phyloP scores from a whole-genome alignment of 2,888 invertebrate genomes.

The Melinaea menophilus region DNA sequence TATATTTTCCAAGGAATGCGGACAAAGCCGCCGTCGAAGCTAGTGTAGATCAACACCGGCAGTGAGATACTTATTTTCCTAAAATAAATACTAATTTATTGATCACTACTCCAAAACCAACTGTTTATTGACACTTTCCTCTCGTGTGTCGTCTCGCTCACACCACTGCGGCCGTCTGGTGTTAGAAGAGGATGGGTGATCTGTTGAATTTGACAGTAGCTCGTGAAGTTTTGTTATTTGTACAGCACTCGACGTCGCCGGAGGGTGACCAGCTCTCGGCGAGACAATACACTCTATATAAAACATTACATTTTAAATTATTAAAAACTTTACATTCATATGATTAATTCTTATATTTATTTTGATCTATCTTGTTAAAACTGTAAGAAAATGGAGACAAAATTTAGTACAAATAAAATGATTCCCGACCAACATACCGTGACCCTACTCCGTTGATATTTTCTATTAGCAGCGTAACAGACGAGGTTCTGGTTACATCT shows the following conservation, averaged over 20 bases:
- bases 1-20: no score
- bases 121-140: conserved; percentile 58
- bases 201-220: conserved; percentile 67
- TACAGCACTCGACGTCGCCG: conserved; percentile 45
- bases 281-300: not conserved
- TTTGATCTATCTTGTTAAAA: no score
- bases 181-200: conserved; percentile 39
- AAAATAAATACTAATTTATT: conserved; percentile 25
- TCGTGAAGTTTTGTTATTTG: conserved; percentile 51
- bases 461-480: no score
- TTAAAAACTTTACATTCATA: no score
- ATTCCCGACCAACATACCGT: no score
- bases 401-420: no score
- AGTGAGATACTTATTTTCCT: conserved; percentile 17
- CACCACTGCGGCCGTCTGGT: not conserved
- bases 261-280: not conserved
- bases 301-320: not conserved
- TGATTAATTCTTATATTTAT: no score
- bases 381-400: no score
- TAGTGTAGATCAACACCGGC: no score
- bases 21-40: no score
- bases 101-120: conserved; percentile 34
- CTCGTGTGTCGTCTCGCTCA: conserved; percentile 34
- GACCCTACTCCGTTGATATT: no score
- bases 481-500: no score